phyloP scores from a whole-genome alignment of 1,140 invertebrate species.

The Centruroides vittatus region DNA sequence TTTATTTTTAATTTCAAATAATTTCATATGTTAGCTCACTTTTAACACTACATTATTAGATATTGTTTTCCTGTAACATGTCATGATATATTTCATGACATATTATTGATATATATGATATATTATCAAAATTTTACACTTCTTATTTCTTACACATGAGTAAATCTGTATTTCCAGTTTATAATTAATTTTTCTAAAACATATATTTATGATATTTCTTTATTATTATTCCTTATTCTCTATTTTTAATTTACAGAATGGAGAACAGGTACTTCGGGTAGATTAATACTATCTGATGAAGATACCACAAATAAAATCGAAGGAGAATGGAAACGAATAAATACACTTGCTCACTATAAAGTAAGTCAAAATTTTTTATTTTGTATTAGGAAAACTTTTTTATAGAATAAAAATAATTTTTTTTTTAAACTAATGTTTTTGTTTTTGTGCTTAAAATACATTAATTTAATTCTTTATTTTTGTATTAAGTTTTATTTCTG shows the following conservation, averaged over 20 bases:
- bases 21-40: too few species aligned
- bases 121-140: too few species aligned
- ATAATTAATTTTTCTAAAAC: not conserved
- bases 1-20: too few species aligned
- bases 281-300: slow-evolving; percentile 91
- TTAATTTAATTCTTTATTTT: too few species aligned
- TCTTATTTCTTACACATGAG: too few species aligned
- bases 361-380: slow-evolving; percentile 35
- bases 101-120: too few species aligned
- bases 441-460: too few species aligned
- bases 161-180: not conserved
- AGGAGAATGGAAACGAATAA: slow-evolving; percentile 91
- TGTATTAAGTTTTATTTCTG: too few species aligned
- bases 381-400: not conserved
- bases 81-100: too few species aligned
- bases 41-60: too few species aligned
- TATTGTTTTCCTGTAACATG: too few species aligned
- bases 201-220: not conserved
- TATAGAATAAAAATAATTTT: not conserved
- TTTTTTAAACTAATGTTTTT: not conserved
- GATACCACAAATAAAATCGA: slow-evolving; percentile 91
- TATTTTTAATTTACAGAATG: too few species aligned
- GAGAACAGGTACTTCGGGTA: slow-evolving; percentile 79
- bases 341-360: slow-evolving; percentile 94
- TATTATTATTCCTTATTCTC: not conserved